phyloP scores from a whole-genome alignment of 2,888 invertebrate genomes.

The Eurytoma californica region DNA sequence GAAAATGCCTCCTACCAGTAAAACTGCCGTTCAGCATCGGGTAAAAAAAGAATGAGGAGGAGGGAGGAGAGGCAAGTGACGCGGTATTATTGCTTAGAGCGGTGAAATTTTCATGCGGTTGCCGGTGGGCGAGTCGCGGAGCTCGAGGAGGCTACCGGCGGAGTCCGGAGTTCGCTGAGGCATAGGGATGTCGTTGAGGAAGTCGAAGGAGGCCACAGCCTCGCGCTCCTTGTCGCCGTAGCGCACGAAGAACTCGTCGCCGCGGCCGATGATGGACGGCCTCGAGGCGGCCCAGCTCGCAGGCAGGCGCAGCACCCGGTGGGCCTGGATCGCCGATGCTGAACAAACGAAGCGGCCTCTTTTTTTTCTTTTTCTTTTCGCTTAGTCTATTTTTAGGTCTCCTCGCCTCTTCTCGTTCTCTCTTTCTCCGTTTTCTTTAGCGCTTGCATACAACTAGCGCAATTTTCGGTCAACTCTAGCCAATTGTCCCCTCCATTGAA shows the following conservation, averaged over 20 bases:
- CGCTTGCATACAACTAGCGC: no score
- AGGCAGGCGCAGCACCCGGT: slow-evolving; percentile 71
- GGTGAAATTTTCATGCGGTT: slow-evolving; percentile 69
- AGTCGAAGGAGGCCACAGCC: slow-evolving; percentile 88
- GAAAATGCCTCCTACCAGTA: no score
- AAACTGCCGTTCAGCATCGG: no score
- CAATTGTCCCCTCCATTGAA: no score
- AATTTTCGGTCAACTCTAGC: no score
- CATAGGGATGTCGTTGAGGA: slow-evolving; percentile 81
- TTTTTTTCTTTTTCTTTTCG: no score
- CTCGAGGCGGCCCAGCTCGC: slow-evolving; percentile 76
- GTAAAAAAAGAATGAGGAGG: no score
- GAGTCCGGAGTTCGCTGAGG: slow-evolving; percentile 61
- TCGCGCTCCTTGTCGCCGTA: slow-evolving; percentile 87
- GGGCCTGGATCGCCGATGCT: slow-evolving; percentile 74
- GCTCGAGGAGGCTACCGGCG: slow-evolving; percentile 56
- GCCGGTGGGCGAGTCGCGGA: slow-evolving; percentile 59
- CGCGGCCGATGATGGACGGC: slow-evolving; percentile 85
- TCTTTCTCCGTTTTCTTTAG: no score
- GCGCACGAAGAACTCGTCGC: slow-evolving; percentile 86
- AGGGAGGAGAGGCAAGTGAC: no score
- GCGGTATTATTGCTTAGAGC: slow-evolving; percentile 60
- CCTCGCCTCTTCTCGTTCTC: no score
- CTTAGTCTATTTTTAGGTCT: no score
- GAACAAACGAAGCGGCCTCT: slow-evolving; percentile 68